Evolutionary conservation across 2,113 vertebrate species (phyloP).

Genomic region (Pteruthius melanotis): DNA sequence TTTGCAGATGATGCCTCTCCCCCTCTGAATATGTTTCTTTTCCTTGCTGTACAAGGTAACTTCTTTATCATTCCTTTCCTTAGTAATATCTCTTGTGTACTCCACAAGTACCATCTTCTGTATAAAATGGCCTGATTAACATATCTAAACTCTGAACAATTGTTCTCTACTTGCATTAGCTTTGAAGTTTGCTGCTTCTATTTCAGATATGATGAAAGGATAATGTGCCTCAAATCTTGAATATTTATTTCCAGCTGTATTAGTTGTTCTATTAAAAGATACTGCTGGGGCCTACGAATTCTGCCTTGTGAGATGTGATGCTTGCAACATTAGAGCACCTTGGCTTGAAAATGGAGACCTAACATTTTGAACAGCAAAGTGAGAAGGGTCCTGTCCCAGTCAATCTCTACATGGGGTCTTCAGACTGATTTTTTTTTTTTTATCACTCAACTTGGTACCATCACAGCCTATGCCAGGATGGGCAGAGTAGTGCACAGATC

Average conservation of each 20-base stretch:
- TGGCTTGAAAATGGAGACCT: neutral
- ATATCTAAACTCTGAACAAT: slow-evolving; percentile 47
- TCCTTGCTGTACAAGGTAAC: neutral
- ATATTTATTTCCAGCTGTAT: slow-evolving; percentile 5
- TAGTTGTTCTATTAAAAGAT: slow-evolving; percentile 16
- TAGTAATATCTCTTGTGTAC: slow-evolving; percentile 7
- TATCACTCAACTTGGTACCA: neutral
- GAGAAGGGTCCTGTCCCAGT: neutral
- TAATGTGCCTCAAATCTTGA: slow-evolving; percentile 11
- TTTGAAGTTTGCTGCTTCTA: slow-evolving; percentile 53
- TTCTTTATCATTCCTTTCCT: neutral
- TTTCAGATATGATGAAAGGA: slow-evolving; percentile 39
- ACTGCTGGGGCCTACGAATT: neutral
- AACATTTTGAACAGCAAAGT: neutral
- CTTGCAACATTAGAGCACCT: neutral
- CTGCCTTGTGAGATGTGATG: neutral
- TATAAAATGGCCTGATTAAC: slow-evolving; percentile 35
- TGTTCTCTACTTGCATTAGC: slow-evolving; percentile 35
- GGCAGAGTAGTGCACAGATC: neutral
- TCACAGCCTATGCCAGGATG: neutral
- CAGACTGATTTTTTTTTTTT: neutral
- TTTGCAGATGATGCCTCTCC: neutral
- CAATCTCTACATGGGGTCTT: neutral
- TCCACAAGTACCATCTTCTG: neutral
- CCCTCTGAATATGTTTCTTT: neutral